phyloP scores from a whole-genome alignment of 2,888 invertebrate genomes.

The Doris montereyensis region DNA sequence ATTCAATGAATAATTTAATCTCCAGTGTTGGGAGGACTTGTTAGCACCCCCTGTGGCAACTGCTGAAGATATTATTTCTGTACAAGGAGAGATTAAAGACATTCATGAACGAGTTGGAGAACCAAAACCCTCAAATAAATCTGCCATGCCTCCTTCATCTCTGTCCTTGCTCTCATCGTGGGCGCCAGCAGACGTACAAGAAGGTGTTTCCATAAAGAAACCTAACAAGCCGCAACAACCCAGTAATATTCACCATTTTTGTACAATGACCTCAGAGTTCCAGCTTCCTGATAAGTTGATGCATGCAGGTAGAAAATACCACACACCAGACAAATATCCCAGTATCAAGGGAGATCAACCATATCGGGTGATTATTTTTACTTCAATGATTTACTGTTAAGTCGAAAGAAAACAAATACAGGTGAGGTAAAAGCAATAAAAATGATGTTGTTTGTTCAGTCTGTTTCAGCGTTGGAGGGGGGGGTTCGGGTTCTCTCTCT shows the following conservation, averaged over 20 bases:
- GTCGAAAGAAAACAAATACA: background rate
- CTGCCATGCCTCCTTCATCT: conserved; percentile 50
- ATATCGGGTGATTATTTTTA: conserved; percentile 53
- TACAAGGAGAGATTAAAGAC: conserved; percentile 55
- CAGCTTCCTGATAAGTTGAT: conserved; percentile 65
- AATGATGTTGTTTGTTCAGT: background rate
- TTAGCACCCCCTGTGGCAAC: conserved; percentile 57
- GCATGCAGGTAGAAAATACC: conserved; percentile 66
- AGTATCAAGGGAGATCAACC: conserved; percentile 55
- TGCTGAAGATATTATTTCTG: conserved; percentile 65
- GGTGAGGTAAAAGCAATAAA: background rate
- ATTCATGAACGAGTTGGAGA: conserved; percentile 49
- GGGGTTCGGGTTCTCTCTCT: background rate
- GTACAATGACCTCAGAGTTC: conserved; percentile 62
- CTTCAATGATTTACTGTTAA: background rate
- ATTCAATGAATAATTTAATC: no score
- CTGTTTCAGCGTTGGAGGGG: background rate
- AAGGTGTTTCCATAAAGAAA: conserved; percentile 30
- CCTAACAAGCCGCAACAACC: conserved; percentile 39
- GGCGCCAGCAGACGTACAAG: conserved; percentile 52
- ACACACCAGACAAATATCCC: conserved; percentile 63
- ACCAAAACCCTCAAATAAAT: conserved; percentile 24
- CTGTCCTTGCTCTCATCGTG: conserved; percentile 65
- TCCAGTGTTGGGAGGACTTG: conserved; percentile 68
- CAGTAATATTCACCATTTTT: conserved; percentile 69